These are phyloP conservation scores for Athripsodes cinereus DNA, from an alignment of 2,888 invertebrate genomes.

Conservation along the genomic window DNA sequence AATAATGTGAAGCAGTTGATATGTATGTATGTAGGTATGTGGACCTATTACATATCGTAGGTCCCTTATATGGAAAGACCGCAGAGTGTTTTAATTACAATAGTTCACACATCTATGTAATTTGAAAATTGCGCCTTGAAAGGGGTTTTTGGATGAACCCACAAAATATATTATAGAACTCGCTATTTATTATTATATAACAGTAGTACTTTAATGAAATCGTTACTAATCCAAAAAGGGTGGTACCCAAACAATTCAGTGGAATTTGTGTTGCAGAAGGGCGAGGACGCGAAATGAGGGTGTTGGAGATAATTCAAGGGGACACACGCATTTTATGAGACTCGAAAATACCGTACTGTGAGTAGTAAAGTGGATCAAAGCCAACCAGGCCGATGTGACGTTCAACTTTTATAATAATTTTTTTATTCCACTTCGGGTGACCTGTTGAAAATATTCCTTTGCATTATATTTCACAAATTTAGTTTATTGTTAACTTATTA, in stretches of 20 bases:
- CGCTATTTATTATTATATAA: not conserved
- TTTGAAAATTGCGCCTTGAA: not conserved
- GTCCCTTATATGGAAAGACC: too few species aligned
- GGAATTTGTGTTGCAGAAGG: constrained; percentile 10
- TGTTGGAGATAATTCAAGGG: constrained; percentile 5
- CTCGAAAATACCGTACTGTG: not conserved
- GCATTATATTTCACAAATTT: too few species aligned
- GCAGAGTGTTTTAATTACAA: not conserved
- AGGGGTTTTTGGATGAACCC: constrained; percentile 1
- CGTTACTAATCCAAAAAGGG: constrained; percentile 23
- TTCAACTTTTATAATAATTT: too few species aligned
- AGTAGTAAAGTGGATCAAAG: not conserved
- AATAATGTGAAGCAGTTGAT: too few species aligned
- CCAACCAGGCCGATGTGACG: not conserved
- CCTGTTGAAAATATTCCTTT: too few species aligned
- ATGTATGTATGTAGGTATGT: too few species aligned
- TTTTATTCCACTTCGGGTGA: too few species aligned
- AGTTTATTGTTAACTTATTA: too few species aligned
- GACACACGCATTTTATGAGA: constrained; percentile 24
- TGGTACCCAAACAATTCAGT: constrained; percentile 3
- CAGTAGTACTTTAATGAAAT: constrained; percentile 24
- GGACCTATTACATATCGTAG: too few species aligned
- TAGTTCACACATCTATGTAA: constrained; percentile 1
- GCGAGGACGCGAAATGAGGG: constrained; percentile 9
- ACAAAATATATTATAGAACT: not conserved